Base-by-base conservation (phyloP, 1,140 invertebrate genomes). In the Brachionus paranguensis region DNA sequence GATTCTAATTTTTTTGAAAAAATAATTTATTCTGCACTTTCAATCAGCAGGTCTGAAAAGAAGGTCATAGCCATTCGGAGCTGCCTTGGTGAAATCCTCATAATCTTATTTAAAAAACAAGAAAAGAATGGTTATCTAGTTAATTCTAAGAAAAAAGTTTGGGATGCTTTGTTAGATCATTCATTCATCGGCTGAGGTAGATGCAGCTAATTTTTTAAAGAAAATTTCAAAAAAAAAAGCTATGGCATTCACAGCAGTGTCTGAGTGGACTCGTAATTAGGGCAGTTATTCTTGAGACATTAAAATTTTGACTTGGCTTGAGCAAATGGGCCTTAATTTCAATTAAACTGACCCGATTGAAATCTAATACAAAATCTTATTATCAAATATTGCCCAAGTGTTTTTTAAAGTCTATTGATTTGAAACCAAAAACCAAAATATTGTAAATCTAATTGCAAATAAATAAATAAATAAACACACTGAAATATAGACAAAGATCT, bases 401-500 rank as follows among this genome's bases (percentile, higher is more conserved):
- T 72, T 72, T 43, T 70, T 72, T 43, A 43, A 45, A 72, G 17
- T 72, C 37, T 41, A 72, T 43, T 43, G 68, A 72, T 41, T 72
- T 72, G 29, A 41, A 72, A 72, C 68, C 68, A n/a, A 41, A 72
- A 41, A 41, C 37, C 29, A 41, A 72, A 72, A 72, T 41, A 72
- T 41, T 72, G 12, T 43, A 72, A 72, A 72, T 43, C 68, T 43
- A 41, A 72, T 72, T 41, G 68, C 29, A 72, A 72, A 72, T 72
- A 72, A 72, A 72, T 72, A 72, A 72, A 72, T 41, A 68, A 33
- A 33, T 68, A 33, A 68, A 68, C 65, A 72, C 11, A 72, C 29
- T 72, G 37, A 72, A 72, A 72, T 41, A 72, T 72, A 72, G 68
- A 72, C 68, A 72, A 41, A 72, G 65, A 68, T 41, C 65, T 68